These are phyloP conservation scores for Catocala sponsa DNA, from an alignment of 2,888 invertebrate species.

Conservation along the genomic window DNA sequence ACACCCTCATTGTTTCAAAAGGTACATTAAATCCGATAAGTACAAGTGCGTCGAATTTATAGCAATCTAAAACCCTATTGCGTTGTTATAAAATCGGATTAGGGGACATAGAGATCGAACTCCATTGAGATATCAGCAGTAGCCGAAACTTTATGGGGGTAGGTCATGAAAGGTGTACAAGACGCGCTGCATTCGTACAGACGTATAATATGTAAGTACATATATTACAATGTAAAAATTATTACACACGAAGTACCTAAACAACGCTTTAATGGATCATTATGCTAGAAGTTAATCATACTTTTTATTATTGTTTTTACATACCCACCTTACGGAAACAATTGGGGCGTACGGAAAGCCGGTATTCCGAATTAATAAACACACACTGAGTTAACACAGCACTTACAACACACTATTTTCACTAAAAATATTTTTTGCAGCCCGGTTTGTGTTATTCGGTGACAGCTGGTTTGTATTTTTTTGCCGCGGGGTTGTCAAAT, in stretches of 20 bases:
- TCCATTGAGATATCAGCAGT: slow-evolving; percentile 24
- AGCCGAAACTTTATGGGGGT: slow-evolving; percentile 41
- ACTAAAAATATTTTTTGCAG: slow-evolving; percentile 45
- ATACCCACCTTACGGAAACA: slow-evolving; percentile 79
- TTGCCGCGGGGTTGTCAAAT: slow-evolving; percentile 76
- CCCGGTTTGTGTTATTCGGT: slow-evolving; percentile 45
- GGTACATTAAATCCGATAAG: too few relatives aligned
- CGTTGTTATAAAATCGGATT: neutral
- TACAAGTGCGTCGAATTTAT: too few relatives aligned
- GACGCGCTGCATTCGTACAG: slow-evolving; percentile 2
- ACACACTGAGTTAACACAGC: slow-evolving; percentile 65
- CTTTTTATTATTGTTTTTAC: slow-evolving; percentile 67
- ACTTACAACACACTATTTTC: slow-evolving; percentile 56
- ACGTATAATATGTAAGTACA: neutral
- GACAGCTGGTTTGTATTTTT: slow-evolving; percentile 60
- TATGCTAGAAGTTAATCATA: slow-evolving; percentile 45
- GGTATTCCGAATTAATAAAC: slow-evolving; percentile 71
- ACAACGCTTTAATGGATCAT: slow-evolving; percentile 43
- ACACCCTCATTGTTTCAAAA: too few relatives aligned
- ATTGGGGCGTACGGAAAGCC: slow-evolving; percentile 60
- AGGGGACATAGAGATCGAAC: slow-evolving; percentile 32
- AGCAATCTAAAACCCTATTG: too few relatives aligned
- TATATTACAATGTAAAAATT: slow-evolving; percentile 29
- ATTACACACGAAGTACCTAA: slow-evolving; percentile 37
- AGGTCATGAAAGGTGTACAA: slow-evolving; percentile 42